Evolutionary conservation across 2,797 vertebrate species (phyloP).

Genomic region (Rachycentron canadum): DNA sequence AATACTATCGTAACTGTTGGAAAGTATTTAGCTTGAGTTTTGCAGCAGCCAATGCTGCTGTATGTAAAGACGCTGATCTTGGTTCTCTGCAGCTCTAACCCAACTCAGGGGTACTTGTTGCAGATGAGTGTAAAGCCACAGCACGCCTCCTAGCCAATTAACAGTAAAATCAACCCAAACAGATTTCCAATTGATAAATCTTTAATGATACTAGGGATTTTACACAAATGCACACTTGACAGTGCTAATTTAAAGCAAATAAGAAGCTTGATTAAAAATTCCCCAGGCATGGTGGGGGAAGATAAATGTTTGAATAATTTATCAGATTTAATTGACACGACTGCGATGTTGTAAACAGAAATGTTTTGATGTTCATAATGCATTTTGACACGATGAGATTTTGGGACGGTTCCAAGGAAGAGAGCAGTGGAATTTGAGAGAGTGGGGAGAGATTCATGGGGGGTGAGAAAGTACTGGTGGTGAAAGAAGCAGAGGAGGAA

Average conservation of each 20-base stretch:
- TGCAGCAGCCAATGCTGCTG: not conserved
- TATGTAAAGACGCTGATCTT: constrained; percentile 9
- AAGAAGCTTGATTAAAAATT: constrained; percentile 97
- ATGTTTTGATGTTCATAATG: constrained; percentile 92
- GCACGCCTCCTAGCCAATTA: constrained; percentile 91
- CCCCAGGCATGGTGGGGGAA: constrained; percentile 87
- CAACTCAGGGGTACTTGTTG: constrained; percentile 79
- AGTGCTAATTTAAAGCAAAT: constrained; percentile 99
- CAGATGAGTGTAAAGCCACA: constrained; percentile 60
- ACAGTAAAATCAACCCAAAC: constrained; percentile 94
- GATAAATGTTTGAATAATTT: constrained; percentile 96
- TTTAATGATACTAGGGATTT: constrained; percentile 98
- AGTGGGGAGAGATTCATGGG: constrained; percentile 12
- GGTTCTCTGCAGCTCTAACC: constrained; percentile 5
- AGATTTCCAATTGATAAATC: constrained; percentile 96
- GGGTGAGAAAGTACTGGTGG: constrained; percentile 12
- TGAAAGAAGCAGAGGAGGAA: constrained; percentile 10
- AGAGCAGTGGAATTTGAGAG: constrained; percentile 38
- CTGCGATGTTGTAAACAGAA: constrained; percentile 92
- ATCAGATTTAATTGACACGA: constrained; percentile 92
- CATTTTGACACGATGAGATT: constrained; percentile 86
- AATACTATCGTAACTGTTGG: not conserved
- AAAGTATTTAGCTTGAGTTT: not conserved
- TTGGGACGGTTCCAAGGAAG: constrained; percentile 84
- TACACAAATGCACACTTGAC: constrained; percentile 95